Evolutionary conservation across 2,888 invertebrate species (phyloP), one percentile per base, ranked within the genome.

Genomic region (Andricus quercusramuli): DNA sequence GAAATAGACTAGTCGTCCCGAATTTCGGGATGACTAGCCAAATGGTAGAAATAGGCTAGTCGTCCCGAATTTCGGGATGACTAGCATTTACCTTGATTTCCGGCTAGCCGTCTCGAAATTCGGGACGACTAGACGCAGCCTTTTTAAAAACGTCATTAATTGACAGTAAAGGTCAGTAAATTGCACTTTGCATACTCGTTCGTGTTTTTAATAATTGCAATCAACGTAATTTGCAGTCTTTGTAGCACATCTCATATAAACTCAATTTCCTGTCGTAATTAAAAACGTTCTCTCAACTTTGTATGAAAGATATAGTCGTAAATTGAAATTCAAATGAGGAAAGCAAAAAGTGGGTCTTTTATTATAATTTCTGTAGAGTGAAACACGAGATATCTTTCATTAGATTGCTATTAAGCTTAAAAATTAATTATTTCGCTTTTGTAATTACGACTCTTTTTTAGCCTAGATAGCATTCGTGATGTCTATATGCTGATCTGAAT

Each of bases 281-380:
- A 11, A 59, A 59, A 13, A 11, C 22, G n/a, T 59, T 59, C 22
- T 59, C 59, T 11, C 59, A 59, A 59, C 22, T 22, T 59, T 59
- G 59, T 59, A 59, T 64, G 29, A 3, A 64, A 25, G 5, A 17
- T 29, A 64, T 15, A 17, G 67, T 41, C 11, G 22, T 41, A 41
- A 41, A 67, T 67, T 67, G n/a, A 11, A 67, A 67, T 13, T 22
- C n/a, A 67, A 67, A 22, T 41, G 41, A 67, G 11, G 6, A 67
- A 44, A 44, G 37, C 0, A 41, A 44, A 67, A 22, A 41, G 17
- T 41, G 3, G n/a, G 6, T 13, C 41, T n/a, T n/a, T n/a, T 11
- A 67, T 20, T 22, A 6, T 9, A n/a, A 5, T 67, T 67, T 44
- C 22, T 41, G 13, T 20, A 67, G 25, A 64, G 29, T 17, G 64